These are phyloP conservation scores for Perithous albicinctus DNA, from an alignment of 2,888 invertebrate genomes.

Conservation along the genomic window DNA sequence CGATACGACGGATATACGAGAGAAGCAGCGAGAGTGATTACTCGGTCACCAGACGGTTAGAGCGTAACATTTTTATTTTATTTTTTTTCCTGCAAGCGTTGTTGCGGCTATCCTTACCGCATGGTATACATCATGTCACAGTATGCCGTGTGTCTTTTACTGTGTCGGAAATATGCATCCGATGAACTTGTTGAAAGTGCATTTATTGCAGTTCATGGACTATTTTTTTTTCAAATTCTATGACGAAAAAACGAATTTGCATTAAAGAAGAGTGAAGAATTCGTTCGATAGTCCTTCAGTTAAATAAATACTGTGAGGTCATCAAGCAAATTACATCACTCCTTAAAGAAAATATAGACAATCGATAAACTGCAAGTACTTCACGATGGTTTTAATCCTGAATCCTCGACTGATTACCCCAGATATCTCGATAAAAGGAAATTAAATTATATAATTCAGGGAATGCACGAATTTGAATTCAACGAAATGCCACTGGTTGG, in stretches of 20 bases:
- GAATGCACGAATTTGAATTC: slow-evolving; percentile 26
- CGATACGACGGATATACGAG: slow-evolving; percentile 42
- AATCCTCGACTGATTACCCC: background rate
- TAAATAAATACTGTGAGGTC: background rate
- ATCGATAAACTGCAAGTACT: background rate
- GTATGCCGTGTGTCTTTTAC: background rate
- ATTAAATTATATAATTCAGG: background rate
- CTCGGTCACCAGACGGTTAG: slow-evolving; percentile 13
- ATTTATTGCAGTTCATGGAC: no score
- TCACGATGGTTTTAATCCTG: background rate
- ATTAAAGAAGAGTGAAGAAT: background rate
- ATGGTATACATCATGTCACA: slow-evolving; percentile 6
- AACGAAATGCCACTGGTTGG: slow-evolving; percentile 12
- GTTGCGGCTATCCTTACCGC: slow-evolving; percentile 29
- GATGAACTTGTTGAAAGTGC: no score
- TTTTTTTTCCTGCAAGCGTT: slow-evolving; percentile 24
- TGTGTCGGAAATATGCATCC: slow-evolving; percentile 12
- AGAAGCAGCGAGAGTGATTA: slow-evolving; percentile 39
- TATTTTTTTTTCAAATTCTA: no score
- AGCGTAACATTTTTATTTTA: slow-evolving; percentile 23
- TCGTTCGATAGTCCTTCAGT: background rate
- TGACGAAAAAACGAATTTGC: no score
- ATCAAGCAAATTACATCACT: background rate
- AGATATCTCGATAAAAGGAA: background rate
- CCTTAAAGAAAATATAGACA: background rate